Evolutionary conservation across 2,888 invertebrate genomes (phyloP).

Genomic region (Torymus auratus): DNA sequence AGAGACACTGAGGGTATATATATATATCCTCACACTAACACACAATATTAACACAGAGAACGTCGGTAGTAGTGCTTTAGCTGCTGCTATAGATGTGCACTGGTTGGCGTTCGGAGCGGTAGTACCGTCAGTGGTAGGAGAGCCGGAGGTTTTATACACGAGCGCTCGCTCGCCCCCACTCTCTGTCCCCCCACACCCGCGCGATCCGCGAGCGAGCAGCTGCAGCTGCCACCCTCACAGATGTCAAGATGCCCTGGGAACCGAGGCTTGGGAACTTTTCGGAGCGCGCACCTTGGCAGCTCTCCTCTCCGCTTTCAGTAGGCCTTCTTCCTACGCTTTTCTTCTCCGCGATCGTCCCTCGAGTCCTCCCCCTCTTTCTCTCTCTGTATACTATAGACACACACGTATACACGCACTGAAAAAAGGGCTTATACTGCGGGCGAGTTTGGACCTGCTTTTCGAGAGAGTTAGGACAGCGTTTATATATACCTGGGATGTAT

Average conservation of each 20-base stretch:
- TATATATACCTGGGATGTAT: too few species aligned
- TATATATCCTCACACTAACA: too few species aligned
- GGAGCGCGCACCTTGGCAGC: constrained; percentile 22
- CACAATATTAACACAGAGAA: too few species aligned
- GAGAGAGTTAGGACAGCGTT: not conserved
- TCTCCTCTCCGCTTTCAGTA: not conserved
- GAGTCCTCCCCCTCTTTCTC: too few species aligned
- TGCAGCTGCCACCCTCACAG: constrained; percentile 46
- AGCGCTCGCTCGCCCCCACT: constrained; percentile 1
- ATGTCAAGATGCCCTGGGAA: constrained; percentile 58
- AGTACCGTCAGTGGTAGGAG: not conserved
- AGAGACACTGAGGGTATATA: too few species aligned
- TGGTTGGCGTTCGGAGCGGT: not conserved
- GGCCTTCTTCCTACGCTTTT: constrained; percentile 20
- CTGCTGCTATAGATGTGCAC: constrained; percentile 7
- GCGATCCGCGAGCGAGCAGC: constrained; percentile 34
- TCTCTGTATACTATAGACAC: too few species aligned
- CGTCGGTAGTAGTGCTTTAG: too few species aligned
- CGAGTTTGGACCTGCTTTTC: constrained; percentile 47
- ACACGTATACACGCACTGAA: too few species aligned
- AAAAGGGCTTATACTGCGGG: too few species aligned
- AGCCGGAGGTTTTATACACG: constrained; percentile 32
- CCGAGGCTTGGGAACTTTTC: constrained; percentile 6
- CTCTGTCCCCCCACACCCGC: not conserved
- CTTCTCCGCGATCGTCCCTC: constrained; percentile 17